phyloP scores from a whole-genome alignment of 2,113 vertebrate genomes.

The Pituophis catenifer region DNA sequence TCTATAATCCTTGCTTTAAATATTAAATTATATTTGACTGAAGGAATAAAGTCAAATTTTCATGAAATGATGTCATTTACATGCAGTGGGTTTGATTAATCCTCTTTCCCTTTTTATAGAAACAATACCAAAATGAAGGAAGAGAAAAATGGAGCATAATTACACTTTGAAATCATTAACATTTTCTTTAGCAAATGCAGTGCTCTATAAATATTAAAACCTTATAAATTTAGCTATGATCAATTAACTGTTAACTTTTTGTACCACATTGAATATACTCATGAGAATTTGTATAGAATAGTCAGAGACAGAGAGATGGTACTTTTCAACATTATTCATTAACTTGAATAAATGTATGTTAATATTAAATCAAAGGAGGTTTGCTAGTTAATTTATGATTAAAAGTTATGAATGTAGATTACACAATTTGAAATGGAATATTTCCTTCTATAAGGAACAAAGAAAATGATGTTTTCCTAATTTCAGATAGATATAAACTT shows the following conservation, averaged over 20 bases:
- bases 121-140: constrained; percentile 19
- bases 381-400: constrained; percentile 1
- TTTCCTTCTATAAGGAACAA: not conserved
- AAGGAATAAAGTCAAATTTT: constrained; percentile 5
- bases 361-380: not conserved
- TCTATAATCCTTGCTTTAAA: not conserved
- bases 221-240: constrained; percentile 9
- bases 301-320: not conserved
- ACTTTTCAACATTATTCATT: constrained; percentile 4
- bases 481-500: not conserved
- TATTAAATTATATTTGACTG: not conserved
- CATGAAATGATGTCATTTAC: constrained; percentile 20
- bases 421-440: constrained; percentile 1
- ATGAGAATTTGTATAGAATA: not conserved
- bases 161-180: constrained; percentile 14
- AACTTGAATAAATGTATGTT: not conserved
- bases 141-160: constrained; percentile 22
- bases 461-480: not conserved
- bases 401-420: not conserved
- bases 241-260: constrained; percentile 29
- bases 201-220: constrained; percentile 17
- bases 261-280: not conserved
- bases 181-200: constrained; percentile 21
- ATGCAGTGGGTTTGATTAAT: constrained; percentile 24
- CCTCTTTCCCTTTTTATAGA: not conserved